Conservation (phyloP, 2,888 invertebrate species). For the Eustalomyia histrio region DNA sequence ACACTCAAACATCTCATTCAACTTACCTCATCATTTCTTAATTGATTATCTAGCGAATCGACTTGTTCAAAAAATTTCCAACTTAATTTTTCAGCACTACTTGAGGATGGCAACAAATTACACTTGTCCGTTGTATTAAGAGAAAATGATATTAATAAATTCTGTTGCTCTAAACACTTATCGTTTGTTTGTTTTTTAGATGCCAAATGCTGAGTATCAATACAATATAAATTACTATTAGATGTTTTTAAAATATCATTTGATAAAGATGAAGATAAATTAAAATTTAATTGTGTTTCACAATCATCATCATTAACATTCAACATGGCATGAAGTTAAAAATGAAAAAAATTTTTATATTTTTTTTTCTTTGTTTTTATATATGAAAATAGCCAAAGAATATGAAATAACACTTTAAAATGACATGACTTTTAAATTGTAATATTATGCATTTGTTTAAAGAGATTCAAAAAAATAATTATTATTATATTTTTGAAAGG, state of each 20-base stretch:
- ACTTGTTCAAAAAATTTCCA: constrained; percentile 74
- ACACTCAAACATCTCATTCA: no score
- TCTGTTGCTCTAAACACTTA: constrained; percentile 22
- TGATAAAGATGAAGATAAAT: constrained; percentile 62
- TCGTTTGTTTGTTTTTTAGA: not conserved
- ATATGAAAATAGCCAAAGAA: not conserved
- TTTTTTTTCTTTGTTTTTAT: not conserved
- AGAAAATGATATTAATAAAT: constrained; percentile 29
- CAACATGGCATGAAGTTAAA: constrained; percentile 70
- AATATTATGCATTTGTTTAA: not conserved
- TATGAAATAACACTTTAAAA: not conserved
- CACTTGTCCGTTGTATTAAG: constrained; percentile 17
- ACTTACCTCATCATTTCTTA: constrained; percentile 69
- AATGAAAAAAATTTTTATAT: not conserved
- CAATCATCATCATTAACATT: constrained; percentile 69
- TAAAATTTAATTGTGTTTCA: constrained; percentile 69
- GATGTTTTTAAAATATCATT: constrained; percentile 37
- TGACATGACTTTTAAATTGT: not conserved
- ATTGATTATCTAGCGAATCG: constrained; percentile 70
- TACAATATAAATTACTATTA: constrained; percentile 18
- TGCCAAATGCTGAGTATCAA: constrained; percentile 34
- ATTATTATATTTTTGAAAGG: not conserved
- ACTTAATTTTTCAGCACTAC: constrained; percentile 69
- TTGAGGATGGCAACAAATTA: constrained; percentile 39
- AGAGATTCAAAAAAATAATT: not conserved